phyloP scores from a whole-genome alignment of 2,113 vertebrate genomes.

The Neoarius graeffei region DNA sequence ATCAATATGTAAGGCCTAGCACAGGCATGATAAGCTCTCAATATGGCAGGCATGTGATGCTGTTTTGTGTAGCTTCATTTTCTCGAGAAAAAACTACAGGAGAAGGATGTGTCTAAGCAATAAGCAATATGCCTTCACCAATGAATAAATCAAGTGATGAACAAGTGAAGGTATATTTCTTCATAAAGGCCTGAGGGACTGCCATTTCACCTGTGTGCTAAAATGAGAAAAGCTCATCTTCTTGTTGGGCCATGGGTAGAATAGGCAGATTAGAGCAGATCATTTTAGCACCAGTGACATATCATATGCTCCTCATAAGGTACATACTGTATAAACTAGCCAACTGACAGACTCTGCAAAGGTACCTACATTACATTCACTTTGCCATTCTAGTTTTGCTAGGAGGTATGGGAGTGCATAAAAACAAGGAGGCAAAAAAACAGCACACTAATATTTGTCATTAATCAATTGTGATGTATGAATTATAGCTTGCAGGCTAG shows the following conservation, averaged over 20 bases:
- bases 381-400: neutral
- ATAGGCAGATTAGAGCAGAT: too few species aligned
- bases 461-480: too few species aligned
- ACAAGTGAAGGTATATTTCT: conserved; percentile 1
- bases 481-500: too few species aligned
- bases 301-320: neutral
- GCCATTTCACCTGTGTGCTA: neutral
- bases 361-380: neutral
- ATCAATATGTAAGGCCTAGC: conserved; percentile 38
- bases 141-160: too few species aligned
- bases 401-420: neutral
- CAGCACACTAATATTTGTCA: too few species aligned
- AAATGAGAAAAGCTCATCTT: neutral
- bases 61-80: conserved; percentile 38
- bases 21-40: conserved; percentile 46
- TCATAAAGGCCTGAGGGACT: conserved; percentile 31
- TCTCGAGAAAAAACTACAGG: conserved; percentile 7
- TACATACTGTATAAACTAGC: neutral
- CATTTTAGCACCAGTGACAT: neutral
- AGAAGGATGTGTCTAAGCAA: conserved; percentile 22
- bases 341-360: too few species aligned
- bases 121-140: conserved; percentile 5
- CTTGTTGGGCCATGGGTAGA: neutral
- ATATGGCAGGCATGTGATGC: conserved; percentile 8
- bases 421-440: neutral